Evolutionary conservation across 37 sponge, comb jelly and placozoan genomes (phyloP).

Genomic region (Aplysina aerophoba): DNA sequence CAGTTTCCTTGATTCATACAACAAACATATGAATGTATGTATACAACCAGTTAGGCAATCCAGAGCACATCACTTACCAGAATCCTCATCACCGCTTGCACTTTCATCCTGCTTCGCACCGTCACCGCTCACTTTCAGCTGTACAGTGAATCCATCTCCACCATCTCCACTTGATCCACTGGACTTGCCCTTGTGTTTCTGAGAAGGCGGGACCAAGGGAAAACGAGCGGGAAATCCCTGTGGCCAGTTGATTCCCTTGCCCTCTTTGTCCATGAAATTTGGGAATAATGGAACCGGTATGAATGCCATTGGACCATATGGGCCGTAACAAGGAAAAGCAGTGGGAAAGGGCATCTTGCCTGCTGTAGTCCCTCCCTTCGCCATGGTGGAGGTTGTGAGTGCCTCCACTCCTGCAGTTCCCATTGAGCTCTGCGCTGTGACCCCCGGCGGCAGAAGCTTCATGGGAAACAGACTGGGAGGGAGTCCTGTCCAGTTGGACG

Average conservation of each 20-base stretch:
- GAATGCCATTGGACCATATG: conserved; percentile 31
- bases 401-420: neutral
- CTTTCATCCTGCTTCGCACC: neutral
- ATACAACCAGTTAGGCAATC: too few species aligned
- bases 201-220: too few species aligned
- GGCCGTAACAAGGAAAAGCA: neutral
- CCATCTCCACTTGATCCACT: too few species aligned
- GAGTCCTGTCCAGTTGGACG: neutral
- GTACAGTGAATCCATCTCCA: too few species aligned
- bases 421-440: neutral
- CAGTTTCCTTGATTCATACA: too few species aligned
- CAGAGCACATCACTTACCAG: too few species aligned
- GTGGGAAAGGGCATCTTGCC: neutral
- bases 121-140: neutral
- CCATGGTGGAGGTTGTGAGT: neutral
- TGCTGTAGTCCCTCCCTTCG: neutral
- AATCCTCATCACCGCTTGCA: neutral
- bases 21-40: too few species aligned
- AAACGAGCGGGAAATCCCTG: too few species aligned
- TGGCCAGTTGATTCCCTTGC: neutral
- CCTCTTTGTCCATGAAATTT: neutral
- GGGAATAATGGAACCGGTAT: conserved; percentile 24
- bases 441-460: neutral
- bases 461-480: neutral
- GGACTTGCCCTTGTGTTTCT: too few species aligned